These are phyloP conservation scores for Thinocorus orbignyianus DNA, from an alignment of 2,113 vertebrate genomes.

Conservation along the genomic window DNA sequence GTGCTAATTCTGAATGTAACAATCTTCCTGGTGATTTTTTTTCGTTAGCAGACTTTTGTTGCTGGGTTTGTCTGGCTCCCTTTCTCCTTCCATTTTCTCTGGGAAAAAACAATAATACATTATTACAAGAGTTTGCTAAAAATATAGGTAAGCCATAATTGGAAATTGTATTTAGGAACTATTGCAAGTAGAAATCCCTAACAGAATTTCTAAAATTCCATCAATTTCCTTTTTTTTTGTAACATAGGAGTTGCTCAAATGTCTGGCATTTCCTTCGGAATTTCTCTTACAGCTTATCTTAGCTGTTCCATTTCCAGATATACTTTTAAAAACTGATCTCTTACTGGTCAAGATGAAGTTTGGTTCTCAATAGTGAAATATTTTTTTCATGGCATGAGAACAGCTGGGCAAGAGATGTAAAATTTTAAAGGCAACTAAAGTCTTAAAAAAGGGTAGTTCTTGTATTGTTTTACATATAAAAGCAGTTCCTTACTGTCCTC, in stretches of 20 bases:
- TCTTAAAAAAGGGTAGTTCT: neutral
- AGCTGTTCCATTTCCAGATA: neutral
- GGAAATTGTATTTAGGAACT: neutral
- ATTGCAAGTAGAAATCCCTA: neutral
- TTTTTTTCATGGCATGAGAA: neutral
- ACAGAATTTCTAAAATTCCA: neutral
- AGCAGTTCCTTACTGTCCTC: constrained; percentile 43
- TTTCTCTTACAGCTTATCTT: neutral
- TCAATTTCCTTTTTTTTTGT: neutral
- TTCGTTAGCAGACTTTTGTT: neutral
- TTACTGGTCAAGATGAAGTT: neutral
- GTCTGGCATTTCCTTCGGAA: neutral
- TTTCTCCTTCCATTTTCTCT: neutral
- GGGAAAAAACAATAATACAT: neutral
- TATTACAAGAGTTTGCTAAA: neutral
- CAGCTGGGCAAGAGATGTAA: neutral
- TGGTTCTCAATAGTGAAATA: neutral
- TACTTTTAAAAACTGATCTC: neutral
- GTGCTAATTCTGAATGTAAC: neutral
- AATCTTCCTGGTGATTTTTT: neutral
- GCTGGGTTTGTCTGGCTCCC: neutral
- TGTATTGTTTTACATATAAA: neutral
- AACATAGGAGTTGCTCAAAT: neutral
- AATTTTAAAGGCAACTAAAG: neutral
- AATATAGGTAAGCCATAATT: neutral